Evolutionary conservation across 2,888 invertebrate genomes (phyloP), one percentile per base, ranked within the genome.

Genomic region (Drosophila planitibia): DNA sequence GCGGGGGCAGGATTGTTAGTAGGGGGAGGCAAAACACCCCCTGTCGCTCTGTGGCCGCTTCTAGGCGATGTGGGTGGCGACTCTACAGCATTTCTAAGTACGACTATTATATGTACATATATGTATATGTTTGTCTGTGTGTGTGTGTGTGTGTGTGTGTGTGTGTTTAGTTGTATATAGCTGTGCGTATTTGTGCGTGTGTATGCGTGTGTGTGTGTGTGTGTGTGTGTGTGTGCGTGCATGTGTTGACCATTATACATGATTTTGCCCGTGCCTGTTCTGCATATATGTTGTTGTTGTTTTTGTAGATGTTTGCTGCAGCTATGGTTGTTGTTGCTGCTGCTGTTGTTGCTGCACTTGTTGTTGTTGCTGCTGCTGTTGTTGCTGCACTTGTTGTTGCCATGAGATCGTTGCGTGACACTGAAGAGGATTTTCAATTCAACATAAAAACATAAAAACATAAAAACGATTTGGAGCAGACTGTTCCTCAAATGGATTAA

Each of bases 371-470:
- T 3, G 28, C 28, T 78, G 70, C 72, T 62, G 22, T 2, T 53
- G 33, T 28, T 69, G 54, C 54, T 70, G 70, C 67, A 68, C 61
- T 62, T 33, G 75, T 74, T 76, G 82, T 80, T 82, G 80, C 72
- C 63, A 74, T 66, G 72, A 81, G 79, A 83, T 81, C 79, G 76
- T 60, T 71, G 81, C 81, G 79, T 77, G 81, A 81, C 74, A 74
- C 78, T 72, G 74, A 74, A 82, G 79, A 86, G 90, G 86, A 90
- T 87, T 87, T 87, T 84, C 90, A 84, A 90, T 90, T 87, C 90
- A 90, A 90, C 90, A 81, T 47, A 47, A 35, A 35, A 35, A 35
- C 90, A 81, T 47, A 47, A 35, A 35, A 35, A 35, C 33, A 81
- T 47, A 47, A 35, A 35, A 35, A 35, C 14, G 82, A 86, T 84